Conservation (phyloP, 2,113 vertebrate genomes). For the Benitochromis conjunctus region DNA sequence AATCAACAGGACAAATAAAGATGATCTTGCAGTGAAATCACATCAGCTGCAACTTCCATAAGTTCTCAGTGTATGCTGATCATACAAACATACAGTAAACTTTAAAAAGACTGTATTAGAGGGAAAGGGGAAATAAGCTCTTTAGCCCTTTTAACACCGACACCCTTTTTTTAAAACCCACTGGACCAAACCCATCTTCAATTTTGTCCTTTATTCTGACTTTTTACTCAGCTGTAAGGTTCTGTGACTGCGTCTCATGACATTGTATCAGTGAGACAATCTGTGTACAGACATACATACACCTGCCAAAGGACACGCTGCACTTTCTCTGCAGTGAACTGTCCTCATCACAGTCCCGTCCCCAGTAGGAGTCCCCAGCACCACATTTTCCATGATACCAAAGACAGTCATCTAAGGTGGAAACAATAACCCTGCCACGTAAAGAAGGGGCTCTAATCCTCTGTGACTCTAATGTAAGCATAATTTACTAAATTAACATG, state of each 20-base stretch:
- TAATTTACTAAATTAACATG: background rate
- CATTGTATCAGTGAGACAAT: background rate
- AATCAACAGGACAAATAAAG: background rate
- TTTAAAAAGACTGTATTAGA: background rate
- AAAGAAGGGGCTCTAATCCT: background rate
- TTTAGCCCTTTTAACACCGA: rapidly evolving
- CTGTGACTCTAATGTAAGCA: background rate
- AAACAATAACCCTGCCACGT: background rate
- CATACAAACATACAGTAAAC: background rate
- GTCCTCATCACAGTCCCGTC: background rate
- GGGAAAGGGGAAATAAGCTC: rapidly evolving
- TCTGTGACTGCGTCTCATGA: rapidly evolving
- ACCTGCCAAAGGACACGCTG: background rate
- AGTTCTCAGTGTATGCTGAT: background rate
- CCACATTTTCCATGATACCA: background rate
- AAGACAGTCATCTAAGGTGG: background rate
- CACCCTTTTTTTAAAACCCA: background rate
- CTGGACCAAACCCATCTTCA: background rate
- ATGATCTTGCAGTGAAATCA: rapidly evolving
- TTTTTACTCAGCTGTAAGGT: rapidly evolving
- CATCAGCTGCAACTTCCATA: rapidly evolving
- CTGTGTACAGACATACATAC: rapidly evolving
- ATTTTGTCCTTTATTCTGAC: background rate
- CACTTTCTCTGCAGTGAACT: background rate
- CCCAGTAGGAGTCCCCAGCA: background rate